A percentile compares a stretch with the other conserved stretches of the same genome.
Conservation (phyloP, 2,113 vertebrate species). For the Willisornis vidua region DNA sequence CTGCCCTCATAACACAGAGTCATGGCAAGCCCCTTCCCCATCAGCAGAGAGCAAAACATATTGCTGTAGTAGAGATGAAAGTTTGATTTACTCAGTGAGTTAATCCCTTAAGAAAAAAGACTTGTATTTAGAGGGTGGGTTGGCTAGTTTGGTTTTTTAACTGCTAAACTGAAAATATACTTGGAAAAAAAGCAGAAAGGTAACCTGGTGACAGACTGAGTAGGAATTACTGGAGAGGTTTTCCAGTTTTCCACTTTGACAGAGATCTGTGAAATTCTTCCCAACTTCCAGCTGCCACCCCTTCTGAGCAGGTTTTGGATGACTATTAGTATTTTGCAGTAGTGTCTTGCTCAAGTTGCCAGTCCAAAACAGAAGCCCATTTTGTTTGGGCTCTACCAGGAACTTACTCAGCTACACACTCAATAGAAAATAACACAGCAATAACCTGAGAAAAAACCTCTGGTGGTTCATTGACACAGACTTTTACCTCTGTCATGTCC, state of each 20-base stretch:
- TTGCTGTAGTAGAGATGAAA: background rate
- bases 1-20: background rate
- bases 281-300: background rate
- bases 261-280: background rate
- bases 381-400: background rate
- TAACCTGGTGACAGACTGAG: background rate
- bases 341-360: background rate
- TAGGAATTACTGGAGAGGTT: background rate
- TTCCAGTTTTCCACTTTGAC: background rate
- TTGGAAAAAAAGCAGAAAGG: background rate
- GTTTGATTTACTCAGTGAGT: background rate
- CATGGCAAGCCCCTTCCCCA: background rate
- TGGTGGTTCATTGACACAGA: background rate
- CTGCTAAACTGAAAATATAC: background rate
- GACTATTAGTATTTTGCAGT: background rate
- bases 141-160: background rate
- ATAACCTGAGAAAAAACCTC: background rate
- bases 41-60: background rate
- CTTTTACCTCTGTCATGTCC: background rate
- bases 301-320: background rate
- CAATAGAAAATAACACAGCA: background rate
- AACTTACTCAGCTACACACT: background rate
- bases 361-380: background rate
- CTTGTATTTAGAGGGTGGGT: background rate
- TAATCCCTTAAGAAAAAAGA: background rate